Percentiles rank a stretch among this genome's conserved stretches.
Evolutionary conservation across 1,140 invertebrate genomes (phyloP).

Genomic region (Trachelipus rathkii): DNA sequence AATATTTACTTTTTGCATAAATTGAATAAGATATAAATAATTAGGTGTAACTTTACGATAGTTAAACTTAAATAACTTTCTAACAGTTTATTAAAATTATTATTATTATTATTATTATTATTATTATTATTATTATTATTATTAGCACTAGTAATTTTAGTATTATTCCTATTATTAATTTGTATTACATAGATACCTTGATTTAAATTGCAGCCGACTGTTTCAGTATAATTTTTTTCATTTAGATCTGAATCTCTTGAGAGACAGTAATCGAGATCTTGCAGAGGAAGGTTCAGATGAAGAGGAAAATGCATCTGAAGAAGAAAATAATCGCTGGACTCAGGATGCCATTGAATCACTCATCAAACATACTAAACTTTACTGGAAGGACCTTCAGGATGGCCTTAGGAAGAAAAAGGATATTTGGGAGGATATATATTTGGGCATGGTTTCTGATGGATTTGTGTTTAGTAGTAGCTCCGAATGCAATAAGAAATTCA

Average conservation of each 20-base stretch:
- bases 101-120: too few species aligned
- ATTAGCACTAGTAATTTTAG: too few species aligned
- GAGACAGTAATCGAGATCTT: background rate
- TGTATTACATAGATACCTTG: too few species aligned
- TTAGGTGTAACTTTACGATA: too few species aligned
- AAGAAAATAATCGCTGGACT: background rate
- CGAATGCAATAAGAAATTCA: background rate
- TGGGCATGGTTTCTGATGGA: background rate
- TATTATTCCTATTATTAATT: too few species aligned
- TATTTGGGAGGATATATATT: background rate
- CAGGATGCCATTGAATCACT: background rate
- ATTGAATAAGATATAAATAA: too few species aligned
- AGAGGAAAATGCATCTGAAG: background rate
- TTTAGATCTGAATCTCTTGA: background rate
- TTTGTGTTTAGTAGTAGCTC: background rate
- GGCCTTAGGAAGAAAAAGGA: background rate
- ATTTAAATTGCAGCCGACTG: too few species aligned
- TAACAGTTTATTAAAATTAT: too few species aligned
- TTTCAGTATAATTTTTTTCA: background rate
- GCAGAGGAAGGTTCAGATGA: background rate
- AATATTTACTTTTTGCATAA: too few species aligned
- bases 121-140: too few species aligned
- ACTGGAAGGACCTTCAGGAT: background rate
- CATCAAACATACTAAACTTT: background rate
- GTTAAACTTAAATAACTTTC: too few species aligned